phyloP scores from a whole-genome alignment of 2,113 vertebrate genomes.

The Puffinus mauretanicus region DNA sequence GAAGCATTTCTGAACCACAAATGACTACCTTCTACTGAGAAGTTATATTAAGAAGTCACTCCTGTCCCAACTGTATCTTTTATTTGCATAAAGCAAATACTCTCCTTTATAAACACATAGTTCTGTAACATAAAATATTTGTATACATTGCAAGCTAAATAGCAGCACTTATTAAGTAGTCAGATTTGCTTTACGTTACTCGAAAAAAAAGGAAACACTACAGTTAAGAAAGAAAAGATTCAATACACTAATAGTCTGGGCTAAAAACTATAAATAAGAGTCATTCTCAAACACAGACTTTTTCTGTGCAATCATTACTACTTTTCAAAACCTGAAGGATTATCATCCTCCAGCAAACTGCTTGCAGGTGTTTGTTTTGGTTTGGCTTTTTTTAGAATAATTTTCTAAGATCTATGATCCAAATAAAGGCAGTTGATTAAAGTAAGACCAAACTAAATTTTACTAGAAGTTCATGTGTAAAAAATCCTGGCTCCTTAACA shows the following conservation, averaged over 20 bases:
- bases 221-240: neutral
- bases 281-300: neutral
- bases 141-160: neutral
- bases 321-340: neutral
- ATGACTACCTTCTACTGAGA: neutral
- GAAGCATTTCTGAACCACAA: neutral
- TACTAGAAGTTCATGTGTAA: neutral
- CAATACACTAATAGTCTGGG: neutral
- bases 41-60: neutral
- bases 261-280: neutral
- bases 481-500: neutral
- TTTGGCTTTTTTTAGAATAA: neutral
- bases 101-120: neutral
- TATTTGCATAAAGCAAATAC: neutral
- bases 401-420: neutral
- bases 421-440: neutral
- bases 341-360: neutral
- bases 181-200: neutral
- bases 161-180: neutral
- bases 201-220: neutral
- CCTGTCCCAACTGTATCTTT: neutral
- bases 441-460: neutral
- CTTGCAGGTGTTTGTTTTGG: neutral
- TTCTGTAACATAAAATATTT: neutral
- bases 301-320: neutral